These are phyloP conservation scores for Stramonita haemastoma DNA, from an alignment of 2,888 invertebrate species.

Conservation along the genomic window DNA sequence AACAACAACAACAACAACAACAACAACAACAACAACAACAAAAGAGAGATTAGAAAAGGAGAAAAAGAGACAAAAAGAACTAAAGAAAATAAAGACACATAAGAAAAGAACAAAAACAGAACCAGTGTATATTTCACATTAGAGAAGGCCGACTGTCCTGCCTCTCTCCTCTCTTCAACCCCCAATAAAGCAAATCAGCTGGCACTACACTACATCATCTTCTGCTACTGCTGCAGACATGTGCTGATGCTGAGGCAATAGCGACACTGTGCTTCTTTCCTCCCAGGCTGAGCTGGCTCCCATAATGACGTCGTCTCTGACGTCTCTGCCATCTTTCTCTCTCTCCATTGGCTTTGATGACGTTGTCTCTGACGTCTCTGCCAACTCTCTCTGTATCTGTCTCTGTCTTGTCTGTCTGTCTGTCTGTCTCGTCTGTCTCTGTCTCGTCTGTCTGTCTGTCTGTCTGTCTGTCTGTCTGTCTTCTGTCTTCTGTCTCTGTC, in stretches of 20 bases:
- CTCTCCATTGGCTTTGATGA: too few species aligned
- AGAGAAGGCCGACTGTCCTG: background rate
- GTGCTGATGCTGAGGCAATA: too few species aligned
- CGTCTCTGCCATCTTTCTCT: background rate
- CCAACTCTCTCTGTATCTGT: too few species aligned
- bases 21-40: background rate
- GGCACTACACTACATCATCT: too few species aligned
- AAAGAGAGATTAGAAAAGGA: background rate
- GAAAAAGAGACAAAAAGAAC: background rate
- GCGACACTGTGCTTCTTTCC: too few species aligned
- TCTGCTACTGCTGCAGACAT: too few species aligned
- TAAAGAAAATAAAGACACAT: background rate
- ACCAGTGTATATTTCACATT: background rate
- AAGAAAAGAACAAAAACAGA: background rate
- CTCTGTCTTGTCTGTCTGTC: conserved; percentile 8
- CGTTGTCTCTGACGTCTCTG: too few species aligned
- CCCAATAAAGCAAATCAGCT: background rate
- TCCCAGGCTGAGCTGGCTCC: too few species aligned
- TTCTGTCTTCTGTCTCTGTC: too few species aligned
- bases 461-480: too few species aligned
- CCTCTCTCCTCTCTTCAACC: background rate
- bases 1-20: background rate
- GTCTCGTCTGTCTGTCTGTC: background rate
- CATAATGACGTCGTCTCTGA: background rate
- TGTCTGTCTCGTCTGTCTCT: background rate